Percentiles rank a stretch among this genome's conserved stretches.
Conservation (phyloP, 2,888 invertebrate genomes). For the Empis livida region DNA sequence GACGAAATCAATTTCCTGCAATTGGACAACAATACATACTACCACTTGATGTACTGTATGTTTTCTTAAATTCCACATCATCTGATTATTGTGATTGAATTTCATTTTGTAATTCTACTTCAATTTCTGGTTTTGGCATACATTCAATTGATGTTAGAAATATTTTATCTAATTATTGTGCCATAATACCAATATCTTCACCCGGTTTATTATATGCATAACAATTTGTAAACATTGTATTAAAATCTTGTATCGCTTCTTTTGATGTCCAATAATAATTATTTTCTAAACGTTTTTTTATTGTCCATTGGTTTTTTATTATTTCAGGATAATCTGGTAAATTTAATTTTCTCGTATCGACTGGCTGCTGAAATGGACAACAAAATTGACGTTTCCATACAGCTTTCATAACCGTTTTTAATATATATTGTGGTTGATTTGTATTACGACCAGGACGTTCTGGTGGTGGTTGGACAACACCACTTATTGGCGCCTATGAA, state of each 20-base stretch:
- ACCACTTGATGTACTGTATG: too few species aligned
- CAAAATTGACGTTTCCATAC: constrained; percentile 98
- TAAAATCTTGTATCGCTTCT: constrained; percentile 95
- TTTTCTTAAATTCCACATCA: too few species aligned
- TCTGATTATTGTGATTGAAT: too few species aligned
- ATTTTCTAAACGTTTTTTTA: constrained; percentile 89
- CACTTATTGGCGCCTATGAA: constrained; percentile 73
- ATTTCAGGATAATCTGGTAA: constrained; percentile 97
- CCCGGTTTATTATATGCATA: constrained; percentile 97
- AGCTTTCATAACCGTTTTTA: constrained; percentile 89
- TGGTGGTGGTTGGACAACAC: constrained; percentile 72
- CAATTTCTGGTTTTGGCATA: constrained; percentile 92
- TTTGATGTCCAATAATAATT: constrained; percentile 89
- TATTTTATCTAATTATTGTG: constrained; percentile 85
- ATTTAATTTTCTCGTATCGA: constrained; percentile 90
- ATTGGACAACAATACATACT: too few species aligned
- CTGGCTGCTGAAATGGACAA: constrained; percentile 98
- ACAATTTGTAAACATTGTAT: constrained; percentile 96
- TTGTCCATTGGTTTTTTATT: constrained; percentile 90
- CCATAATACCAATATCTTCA: constrained; percentile 97
- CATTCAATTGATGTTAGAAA: constrained; percentile 81
- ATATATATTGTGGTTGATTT: constrained; percentile 85
- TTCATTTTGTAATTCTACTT: constrained; percentile 62
- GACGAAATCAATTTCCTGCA: too few species aligned
- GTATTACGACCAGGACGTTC: constrained; percentile 85